These are phyloP conservation scores for Cebus imitator DNA, from an alignment of 2,113 vertebrate genomes.

Conservation along the genomic window DNA sequence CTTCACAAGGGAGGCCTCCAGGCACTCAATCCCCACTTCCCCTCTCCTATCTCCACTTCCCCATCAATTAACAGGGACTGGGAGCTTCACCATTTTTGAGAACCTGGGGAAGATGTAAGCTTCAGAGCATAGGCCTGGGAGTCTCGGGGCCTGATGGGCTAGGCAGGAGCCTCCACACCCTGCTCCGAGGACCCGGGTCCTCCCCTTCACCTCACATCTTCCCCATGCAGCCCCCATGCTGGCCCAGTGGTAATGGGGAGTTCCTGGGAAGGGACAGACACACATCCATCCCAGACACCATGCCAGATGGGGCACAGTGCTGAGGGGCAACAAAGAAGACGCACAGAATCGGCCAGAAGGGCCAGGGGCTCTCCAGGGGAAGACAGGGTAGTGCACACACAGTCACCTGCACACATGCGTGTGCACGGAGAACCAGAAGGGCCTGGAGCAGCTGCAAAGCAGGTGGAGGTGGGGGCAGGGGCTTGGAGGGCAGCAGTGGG, in stretches of 20 bases:
- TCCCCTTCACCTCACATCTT: background rate
- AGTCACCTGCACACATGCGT: background rate
- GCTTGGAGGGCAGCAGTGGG: too few species aligned
- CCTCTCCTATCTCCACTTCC: background rate
- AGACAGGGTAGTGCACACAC: background rate
- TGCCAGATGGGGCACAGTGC: background rate
- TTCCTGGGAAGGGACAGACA: background rate
- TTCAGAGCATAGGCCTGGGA: background rate
- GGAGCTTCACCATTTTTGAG: background rate
- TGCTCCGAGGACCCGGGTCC: fast-evolving
- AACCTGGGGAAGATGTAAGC: background rate
- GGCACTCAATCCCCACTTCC: background rate
- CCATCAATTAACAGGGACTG: background rate
- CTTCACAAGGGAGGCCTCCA: background rate
- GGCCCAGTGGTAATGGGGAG: background rate
- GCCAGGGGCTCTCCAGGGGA: background rate
- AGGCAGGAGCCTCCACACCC: background rate
- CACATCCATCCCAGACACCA: too few species aligned
- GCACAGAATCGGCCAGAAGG: too few species aligned
- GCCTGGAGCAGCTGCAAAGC: too few species aligned
- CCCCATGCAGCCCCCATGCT: background rate
- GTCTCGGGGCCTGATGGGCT: too few species aligned
- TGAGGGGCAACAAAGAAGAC: background rate
- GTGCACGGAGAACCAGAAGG: too few species aligned
- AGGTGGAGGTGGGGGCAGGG: background rate